These are phyloP conservation scores for Antheraea yamamai DNA, from an alignment of 2,888 invertebrate genomes.

Conservation along the genomic window DNA sequence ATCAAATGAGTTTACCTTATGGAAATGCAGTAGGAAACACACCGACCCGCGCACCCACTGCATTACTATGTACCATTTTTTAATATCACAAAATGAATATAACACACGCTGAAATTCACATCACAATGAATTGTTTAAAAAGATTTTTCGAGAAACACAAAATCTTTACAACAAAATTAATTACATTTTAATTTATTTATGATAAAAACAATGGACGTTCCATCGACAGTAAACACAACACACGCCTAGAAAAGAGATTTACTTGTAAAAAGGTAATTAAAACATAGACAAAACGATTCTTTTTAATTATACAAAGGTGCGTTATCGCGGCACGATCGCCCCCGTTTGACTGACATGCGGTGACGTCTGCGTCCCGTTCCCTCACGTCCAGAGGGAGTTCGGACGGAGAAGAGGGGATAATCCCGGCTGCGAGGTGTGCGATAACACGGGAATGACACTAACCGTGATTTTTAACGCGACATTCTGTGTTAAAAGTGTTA, in stretches of 20 bases:
- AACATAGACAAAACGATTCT: background rate
- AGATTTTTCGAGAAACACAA: background rate
- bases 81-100: conserved; percentile 7
- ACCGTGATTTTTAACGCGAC: conserved; percentile 21
- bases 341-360: conserved; percentile 61
- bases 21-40: conserved; percentile 18
- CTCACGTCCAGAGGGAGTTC: conserved; percentile 58
- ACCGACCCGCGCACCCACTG: conserved; percentile 6
- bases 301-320: conserved; percentile 30
- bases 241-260: background rate
- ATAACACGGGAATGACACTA: conserved; percentile 32
- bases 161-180: background rate
- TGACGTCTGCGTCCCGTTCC: conserved; percentile 44
- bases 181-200: background rate
- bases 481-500: conserved; percentile 4
- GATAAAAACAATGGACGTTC: background rate
- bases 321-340: conserved; percentile 44
- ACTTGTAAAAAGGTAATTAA: background rate
- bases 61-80: conserved; percentile 21
- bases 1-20: conserved; percentile 22
- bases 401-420: conserved; percentile 51
- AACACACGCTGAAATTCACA: conserved; percentile 11
- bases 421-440: conserved; percentile 45
- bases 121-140: conserved; percentile 15
- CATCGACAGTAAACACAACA: no score